Evolutionary conservation across 2,888 invertebrate species (phyloP), one percentile per base, ranked within the genome.

Genomic region (Andrena bicolor): DNA sequence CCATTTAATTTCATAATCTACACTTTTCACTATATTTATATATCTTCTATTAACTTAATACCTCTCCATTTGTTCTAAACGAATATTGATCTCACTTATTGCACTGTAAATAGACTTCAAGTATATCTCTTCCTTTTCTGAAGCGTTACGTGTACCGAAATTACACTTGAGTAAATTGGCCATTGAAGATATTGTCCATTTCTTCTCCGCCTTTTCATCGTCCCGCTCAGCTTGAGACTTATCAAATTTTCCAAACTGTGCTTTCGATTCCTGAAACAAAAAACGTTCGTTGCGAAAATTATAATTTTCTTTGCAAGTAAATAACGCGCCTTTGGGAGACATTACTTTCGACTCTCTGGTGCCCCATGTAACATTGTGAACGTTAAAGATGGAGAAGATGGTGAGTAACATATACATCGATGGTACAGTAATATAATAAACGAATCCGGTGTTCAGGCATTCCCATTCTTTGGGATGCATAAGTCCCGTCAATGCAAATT

Each of bases 341-440:
- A 49, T 94, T 69, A 82, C 70, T 1, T 88, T 89, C 6, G 88
- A 96, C 93, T 99, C 99, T 80, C 99, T 95, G 0, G 99, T 99
- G 5, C 99, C 99, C 99, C 99, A 99, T 1, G 97, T 96, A 3
- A 99, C 97, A 90, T 98, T 97, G 93, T 99, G 98, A 94, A 99
- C 95, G 93, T 99, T 99, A 92, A 98, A 98, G 32, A 99, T 95
- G 0, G 98, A 98, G 93, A 98, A 99, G 75, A 99, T 97, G 86
- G 98, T 97, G 72, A 99, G 95, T 91, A 99, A 94, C 95, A 99
- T 96, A 93, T 99, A 99, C 97, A 99, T 99, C 86, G 98, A 97
- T 0, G 99, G 99, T 71, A 99, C 98, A 6, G 98, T 97, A 64
- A 99, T 96, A 92, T 97, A 97, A 93, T 99, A 99, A 56, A 99